Evolutionary conservation across 2,113 vertebrate species (phyloP).

Genomic region (Bungarus multicinctus): DNA sequence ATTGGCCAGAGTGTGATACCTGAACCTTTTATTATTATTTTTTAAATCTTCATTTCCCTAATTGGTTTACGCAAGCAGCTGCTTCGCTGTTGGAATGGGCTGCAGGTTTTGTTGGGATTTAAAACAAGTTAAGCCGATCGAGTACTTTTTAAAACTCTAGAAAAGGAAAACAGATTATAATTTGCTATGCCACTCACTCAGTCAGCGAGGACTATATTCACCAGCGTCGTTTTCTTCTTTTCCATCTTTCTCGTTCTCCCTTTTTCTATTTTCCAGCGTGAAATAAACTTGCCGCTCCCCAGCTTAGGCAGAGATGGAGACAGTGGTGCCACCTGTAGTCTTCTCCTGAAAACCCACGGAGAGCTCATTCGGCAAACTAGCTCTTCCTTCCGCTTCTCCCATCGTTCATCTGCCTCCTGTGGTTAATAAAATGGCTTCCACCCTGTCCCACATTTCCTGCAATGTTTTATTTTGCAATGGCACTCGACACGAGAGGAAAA

Average conservation of each 20-base stretch:
- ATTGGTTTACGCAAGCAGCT: neutral
- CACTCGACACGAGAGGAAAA: neutral
- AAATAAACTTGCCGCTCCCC: conserved; percentile 51
- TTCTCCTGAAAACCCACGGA: conserved; percentile 10
- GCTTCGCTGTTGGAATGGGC: neutral
- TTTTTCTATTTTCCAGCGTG: conserved; percentile 58
- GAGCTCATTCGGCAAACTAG: neutral
- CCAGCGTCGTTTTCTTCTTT: conserved; percentile 30
- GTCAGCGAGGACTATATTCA: conserved; percentile 31
- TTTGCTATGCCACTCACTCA: neutral
- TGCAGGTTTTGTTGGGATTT: neutral
- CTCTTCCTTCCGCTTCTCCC: neutral
- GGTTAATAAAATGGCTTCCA: conserved; percentile 54
- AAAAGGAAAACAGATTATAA: neutral
- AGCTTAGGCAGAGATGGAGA: conserved; percentile 54
- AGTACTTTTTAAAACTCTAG: neutral
- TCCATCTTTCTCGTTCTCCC: conserved; percentile 10
- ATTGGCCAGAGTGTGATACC: neutral
- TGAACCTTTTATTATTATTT: neutral
- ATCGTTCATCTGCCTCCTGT: conserved; percentile 14
- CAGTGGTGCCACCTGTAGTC: conserved; percentile 29
- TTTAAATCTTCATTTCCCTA: neutral
- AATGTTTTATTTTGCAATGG: conserved; percentile 18
- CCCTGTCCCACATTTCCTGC: conserved; percentile 14
- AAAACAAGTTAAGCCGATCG: neutral